phyloP scores from a whole-genome alignment of 2,113 vertebrate species.

The Sceloporus tristichus region DNA sequence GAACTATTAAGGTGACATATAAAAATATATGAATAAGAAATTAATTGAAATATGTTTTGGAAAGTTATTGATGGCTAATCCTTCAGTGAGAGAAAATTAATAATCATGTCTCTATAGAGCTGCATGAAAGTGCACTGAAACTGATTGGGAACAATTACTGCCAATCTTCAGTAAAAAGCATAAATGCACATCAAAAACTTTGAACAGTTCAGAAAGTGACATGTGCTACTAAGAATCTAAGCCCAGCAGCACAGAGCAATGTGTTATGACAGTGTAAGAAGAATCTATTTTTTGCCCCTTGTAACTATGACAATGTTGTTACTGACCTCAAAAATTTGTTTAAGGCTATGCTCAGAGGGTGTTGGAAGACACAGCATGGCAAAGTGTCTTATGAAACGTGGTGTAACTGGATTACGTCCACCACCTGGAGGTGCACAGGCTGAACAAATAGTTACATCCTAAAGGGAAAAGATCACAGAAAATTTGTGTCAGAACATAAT shows the following conservation, averaged over 20 bases:
- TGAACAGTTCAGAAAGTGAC: neutral
- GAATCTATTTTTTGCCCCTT: neutral
- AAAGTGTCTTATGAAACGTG: constrained; percentile 87
- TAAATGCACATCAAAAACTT: neutral
- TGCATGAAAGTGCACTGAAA: neutral
- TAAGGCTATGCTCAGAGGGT: constrained; percentile 86
- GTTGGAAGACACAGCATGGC: constrained; percentile 86
- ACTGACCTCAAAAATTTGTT: constrained; percentile 88
- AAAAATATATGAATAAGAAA: too few species aligned
- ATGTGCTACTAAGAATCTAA: neutral
- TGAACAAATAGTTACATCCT: constrained; percentile 86
- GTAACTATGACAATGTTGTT: constrained; percentile 1
- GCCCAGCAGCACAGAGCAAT: neutral
- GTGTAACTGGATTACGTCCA: constrained; percentile 87
- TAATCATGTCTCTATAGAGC: neutral
- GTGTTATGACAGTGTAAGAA: neutral
- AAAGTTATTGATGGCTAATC: neutral
- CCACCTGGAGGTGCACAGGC: constrained; percentile 88
- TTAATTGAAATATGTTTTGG: neutral
- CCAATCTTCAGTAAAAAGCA: neutral
- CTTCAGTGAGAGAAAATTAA: neutral
- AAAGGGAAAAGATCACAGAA: constrained; percentile 10
- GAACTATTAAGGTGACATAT: neutral
- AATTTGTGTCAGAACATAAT: constrained; percentile 47
- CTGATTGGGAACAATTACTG: neutral